Evolutionary conservation across 2,113 vertebrate species (phyloP).

Genomic region (Phaethon lepturus): DNA sequence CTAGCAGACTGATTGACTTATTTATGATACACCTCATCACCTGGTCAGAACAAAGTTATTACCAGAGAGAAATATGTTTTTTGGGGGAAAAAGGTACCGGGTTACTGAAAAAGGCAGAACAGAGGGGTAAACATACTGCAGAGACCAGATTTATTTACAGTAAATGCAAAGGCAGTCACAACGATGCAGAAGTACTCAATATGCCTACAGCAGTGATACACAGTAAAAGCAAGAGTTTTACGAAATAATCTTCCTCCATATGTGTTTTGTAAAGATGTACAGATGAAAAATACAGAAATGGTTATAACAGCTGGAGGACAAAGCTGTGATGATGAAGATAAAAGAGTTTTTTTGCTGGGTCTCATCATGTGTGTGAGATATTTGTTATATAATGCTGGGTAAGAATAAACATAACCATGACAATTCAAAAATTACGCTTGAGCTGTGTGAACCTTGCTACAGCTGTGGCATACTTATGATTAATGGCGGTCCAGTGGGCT

Average conservation of each 20-base stretch:
- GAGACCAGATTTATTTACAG: slow-evolving; percentile 10
- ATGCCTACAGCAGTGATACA: neutral
- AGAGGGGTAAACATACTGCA: neutral
- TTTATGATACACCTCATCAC: neutral
- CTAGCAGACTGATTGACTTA: neutral
- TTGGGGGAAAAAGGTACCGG: neutral
- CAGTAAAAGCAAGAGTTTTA: neutral
- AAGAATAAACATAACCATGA: neutral
- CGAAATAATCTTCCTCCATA: neutral
- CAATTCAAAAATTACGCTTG: neutral
- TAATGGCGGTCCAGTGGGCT: neutral
- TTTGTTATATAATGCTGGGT: neutral
- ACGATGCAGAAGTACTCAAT: neutral
- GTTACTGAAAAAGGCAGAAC: neutral
- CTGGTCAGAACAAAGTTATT: neutral
- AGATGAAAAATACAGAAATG: neutral
- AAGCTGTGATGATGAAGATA: neutral
- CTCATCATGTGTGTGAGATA: neutral
- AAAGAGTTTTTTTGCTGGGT: neutral
- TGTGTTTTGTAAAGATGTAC: neutral
- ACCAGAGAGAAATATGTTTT: neutral
- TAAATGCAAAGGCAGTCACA: neutral
- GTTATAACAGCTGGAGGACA: neutral
- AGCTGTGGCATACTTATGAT: neutral
- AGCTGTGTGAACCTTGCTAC: neutral